Base-by-base conservation (phyloP, 1,140 invertebrate genomes). In the Lordiphosa clarofinis region DNA sequence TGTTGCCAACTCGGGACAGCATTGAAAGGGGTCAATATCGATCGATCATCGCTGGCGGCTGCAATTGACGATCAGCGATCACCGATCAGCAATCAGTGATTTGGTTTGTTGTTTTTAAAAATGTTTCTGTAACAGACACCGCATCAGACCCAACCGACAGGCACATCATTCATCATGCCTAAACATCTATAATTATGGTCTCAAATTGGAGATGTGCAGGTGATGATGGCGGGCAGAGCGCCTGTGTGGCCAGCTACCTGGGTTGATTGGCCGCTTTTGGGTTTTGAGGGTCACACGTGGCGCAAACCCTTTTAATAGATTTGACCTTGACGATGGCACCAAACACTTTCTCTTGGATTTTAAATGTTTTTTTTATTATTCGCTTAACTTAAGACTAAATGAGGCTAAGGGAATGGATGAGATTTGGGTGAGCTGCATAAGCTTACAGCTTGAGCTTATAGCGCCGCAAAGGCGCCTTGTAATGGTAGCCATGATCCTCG, bases 61-160 rank as follows among this genome's bases (percentile, higher is more conserved):
- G 59, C 58, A 82, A 63, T 64, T 71, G 67, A 56, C 72, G 56
- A 84, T 84, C 84, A 82, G 50, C 50, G 36, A 61, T 38, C 21
- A 21, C 21, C 21, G 21, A 21, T 28, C 24, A 28, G 24, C 24
- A 28, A 28, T 28, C 24, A 28, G 5, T 7, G 24, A 28, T 73
- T 57, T 46, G 19, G 49, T 47, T 21, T 55, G 47, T 64, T 53
- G 28, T 28, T 4, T 7, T 28, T 28, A 47, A 38, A 38, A 39
- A 38, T 47, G 37, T 65, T 53, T 61, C 56, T 82, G 66, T 56
- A 67, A 81, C 40, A 57, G 54, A 71, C 47, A 39, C 47, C 52
- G 33, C 33, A 36, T 48, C 36, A 46, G n/a, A 13, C 33, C 11
- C 4, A 3, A 46, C 5, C 11, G 11, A 28, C n/a, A 44, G 10